Conservation (phyloP, 2,888 invertebrate species). For the Masnerella sp. region DNA sequence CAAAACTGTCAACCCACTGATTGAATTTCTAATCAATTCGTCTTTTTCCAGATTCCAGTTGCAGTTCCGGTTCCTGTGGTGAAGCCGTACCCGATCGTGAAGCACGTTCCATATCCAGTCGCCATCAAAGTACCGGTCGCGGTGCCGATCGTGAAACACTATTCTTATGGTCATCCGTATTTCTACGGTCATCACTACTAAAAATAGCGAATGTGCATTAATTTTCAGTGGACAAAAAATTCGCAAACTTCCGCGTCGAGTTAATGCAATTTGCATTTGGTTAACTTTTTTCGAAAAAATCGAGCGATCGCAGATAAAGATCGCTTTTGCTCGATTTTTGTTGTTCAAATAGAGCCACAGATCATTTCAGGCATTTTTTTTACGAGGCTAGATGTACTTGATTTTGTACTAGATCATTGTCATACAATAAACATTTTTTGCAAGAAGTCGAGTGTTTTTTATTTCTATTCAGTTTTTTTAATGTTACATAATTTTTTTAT, state of each 20-base stretch:
- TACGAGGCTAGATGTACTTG: slow-evolving; percentile 36
- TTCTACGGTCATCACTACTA: slow-evolving; percentile 32
- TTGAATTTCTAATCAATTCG: no score
- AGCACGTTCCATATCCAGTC: slow-evolving; percentile 72
- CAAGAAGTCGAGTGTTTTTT: no score
- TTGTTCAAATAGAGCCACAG: slow-evolving; percentile 23
- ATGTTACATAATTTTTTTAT: slow-evolving; percentile 6
- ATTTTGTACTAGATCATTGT: slow-evolving; percentile 36
- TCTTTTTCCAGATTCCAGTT: slow-evolving; percentile 72
- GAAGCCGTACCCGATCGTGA: slow-evolving; percentile 75
- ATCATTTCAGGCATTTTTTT: slow-evolving; percentile 25
- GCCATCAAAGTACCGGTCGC: slow-evolving; percentile 72
- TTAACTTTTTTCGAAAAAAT: slow-evolving; percentile 38
- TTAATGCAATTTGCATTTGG: slow-evolving; percentile 27
- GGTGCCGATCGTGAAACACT: slow-evolving; percentile 75
- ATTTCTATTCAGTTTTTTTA: no score
- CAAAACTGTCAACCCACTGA: no score
- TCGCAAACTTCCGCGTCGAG: slow-evolving; percentile 15
- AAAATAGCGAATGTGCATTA: slow-evolving; percentile 38
- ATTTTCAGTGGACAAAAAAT: slow-evolving; percentile 20
- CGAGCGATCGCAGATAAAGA: slow-evolving; percentile 13
- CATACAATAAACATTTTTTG: slow-evolving; percentile 33
- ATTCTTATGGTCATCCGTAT: slow-evolving; percentile 45
- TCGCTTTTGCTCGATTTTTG: slow-evolving; percentile 22
- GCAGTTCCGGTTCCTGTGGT: slow-evolving; percentile 75